A percentile compares a stretch with the other conserved stretches of the same genome.
Conservation (phyloP, 2,797 vertebrate species). For the Mus caroli region DNA sequence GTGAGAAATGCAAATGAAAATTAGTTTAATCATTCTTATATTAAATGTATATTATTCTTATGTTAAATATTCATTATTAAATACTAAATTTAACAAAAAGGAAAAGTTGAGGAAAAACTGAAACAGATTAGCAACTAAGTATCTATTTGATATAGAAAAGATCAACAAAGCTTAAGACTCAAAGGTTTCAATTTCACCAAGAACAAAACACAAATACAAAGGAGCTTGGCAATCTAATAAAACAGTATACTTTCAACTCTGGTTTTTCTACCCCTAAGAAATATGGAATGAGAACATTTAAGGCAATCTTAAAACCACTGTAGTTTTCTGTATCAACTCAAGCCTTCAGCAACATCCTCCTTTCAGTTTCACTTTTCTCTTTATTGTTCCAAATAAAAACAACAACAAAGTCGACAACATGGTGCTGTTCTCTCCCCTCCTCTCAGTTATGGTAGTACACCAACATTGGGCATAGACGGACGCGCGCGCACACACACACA, state of each 20-base stretch:
- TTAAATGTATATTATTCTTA: conserved; percentile 15
- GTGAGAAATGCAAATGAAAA: conserved; percentile 36
- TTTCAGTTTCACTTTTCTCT: conserved; percentile 43
- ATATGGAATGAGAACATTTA: conserved; percentile 37
- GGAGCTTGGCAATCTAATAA: background rate
- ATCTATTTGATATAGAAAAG: background rate
- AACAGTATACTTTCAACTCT: background rate
- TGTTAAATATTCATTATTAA: conserved; percentile 16
- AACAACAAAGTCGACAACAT: background rate
- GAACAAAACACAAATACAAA: background rate
- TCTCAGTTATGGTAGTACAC: background rate
- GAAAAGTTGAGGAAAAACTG: background rate
- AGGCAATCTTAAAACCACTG: background rate
- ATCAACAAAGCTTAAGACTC: background rate
- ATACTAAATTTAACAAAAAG: conserved; percentile 34
- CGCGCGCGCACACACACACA: background rate
- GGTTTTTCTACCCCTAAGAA: conserved; percentile 20
- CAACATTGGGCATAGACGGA: background rate
- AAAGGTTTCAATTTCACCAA: background rate
- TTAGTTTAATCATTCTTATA: background rate
- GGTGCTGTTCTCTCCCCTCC: background rate
- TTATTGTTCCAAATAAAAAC: background rate
- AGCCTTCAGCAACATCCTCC: conserved; percentile 35
- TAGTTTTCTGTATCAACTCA: conserved; percentile 7
- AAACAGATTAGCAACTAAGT: conserved; percentile 15